phyloP scores from a whole-genome alignment of 1,140 invertebrate genomes.

The Metaphire vulgaris region DNA sequence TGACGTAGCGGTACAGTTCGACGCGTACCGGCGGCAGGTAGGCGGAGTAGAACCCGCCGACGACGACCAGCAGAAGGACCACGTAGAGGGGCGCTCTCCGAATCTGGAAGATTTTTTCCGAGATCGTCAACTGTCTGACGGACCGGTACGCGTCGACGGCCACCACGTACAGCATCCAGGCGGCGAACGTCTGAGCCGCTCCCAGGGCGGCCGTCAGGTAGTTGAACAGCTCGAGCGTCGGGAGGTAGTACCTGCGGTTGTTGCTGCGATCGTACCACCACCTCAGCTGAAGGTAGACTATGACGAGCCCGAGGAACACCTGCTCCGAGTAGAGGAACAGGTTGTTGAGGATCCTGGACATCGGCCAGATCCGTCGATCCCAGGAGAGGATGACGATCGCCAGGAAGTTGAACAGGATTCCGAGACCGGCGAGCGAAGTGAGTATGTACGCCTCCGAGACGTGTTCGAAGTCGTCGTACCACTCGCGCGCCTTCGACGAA shows the following conservation, averaged over 20 bases:
- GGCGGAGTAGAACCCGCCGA: background rate
- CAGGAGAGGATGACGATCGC: slow-evolving; percentile 7
- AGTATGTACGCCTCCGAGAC: slow-evolving; percentile 1
- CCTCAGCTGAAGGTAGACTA: slow-evolving; percentile 7
- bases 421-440: background rate
- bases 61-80: background rate
- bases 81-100: background rate
- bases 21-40: slow-evolving; percentile 5
- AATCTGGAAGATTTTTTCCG: background rate
- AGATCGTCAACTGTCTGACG: background rate
- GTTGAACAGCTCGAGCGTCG: background rate
- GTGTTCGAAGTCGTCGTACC: slow-evolving; percentile 13
- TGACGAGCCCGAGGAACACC: slow-evolving; percentile 10
- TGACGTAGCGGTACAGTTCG: background rate
- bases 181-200: slow-evolving; percentile 9
- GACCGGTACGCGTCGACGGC: slow-evolving; percentile 6
- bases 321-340: slow-evolving; percentile 8
- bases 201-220: slow-evolving; percentile 1
- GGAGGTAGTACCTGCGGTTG: background rate
- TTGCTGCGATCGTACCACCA: background rate
- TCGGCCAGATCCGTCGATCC: background rate
- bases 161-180: slow-evolving; percentile 20
- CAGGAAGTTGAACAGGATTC: slow-evolving; percentile 15
- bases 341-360: background rate
- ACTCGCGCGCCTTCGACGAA: background rate